Base-by-base conservation (phyloP, 1,140 invertebrate species). In the Orussus abietinus region DNA sequence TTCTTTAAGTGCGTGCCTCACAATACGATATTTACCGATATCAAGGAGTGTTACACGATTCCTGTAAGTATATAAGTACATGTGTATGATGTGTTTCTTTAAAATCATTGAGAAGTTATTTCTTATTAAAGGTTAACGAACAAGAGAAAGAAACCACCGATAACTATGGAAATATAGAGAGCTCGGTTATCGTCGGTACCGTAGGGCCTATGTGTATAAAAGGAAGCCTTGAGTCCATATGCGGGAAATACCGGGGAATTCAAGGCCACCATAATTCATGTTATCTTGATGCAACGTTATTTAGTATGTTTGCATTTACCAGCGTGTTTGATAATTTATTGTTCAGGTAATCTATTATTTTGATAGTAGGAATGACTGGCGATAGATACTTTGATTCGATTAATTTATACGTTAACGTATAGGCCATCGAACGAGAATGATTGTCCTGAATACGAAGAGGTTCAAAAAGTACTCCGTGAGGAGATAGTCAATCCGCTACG, bases 261-360 rank as follows among this genome's bases (percentile, higher is more conserved):
- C 94, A 98, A 74, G 96, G 96, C 4, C 92, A 97, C 67, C 90
- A 96, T 60, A 98, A 98, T 75, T 97, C 93, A 0, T 98, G 96
- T 68, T 98, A 98, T 69, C 75, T 98, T 42, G 96, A 98, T 69
- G 92, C 94, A 1, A 96, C 92, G 3, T 74, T 98, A 4, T 96
- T 96, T 69, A 85, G 90, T 12, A 98, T 98, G 94, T 98, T 96
- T 69, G 88, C 93, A 6, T 96, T 94, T 66, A 93, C 90, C 0
- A 86, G 86, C 59, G 91, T 95, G 1, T 97, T 97, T 75, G 95
- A 97, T 73, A 86, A 83, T 46, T 71, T 90, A 18, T 76, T 98
- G 21, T 92, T 92, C 61, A 83, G 70, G 90, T 84, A 72, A 56
- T 35, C 30, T 37, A 12, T 26, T 33, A 15, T 33, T 38, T 31